phyloP scores from a whole-genome alignment of 1,140 invertebrate genomes.

The Sinonovacula constricta region DNA sequence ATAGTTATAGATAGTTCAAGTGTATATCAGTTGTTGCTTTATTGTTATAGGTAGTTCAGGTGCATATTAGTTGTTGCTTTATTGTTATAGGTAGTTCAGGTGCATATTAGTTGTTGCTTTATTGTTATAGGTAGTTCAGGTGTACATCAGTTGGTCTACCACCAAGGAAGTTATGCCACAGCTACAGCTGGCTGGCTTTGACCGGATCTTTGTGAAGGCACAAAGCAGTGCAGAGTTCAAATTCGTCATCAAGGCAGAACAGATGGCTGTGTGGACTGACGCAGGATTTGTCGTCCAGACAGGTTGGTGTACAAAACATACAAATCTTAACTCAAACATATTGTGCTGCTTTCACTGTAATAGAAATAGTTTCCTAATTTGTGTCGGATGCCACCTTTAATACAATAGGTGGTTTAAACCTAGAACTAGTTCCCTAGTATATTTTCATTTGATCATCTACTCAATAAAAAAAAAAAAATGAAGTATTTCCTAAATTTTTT shows the following conservation, averaged over 20 bases:
- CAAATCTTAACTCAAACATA: no score
- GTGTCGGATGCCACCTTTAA: no score
- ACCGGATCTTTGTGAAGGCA: conserved; percentile 53
- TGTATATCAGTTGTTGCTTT: no score
- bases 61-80: no score
- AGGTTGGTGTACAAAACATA: no score
- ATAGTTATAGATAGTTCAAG: no score
- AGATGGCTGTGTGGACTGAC: conserved; percentile 73
- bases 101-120: no score
- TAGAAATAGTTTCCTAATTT: no score
- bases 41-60: no score
- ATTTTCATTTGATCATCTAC: background rate
- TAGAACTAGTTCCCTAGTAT: background rate
- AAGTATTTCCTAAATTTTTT: background rate
- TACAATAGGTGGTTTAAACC: background rate
- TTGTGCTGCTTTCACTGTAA: no score
- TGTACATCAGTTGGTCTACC: conserved; percentile 71
- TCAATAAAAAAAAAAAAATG: background rate
- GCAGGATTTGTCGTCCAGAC: conserved; percentile 65
- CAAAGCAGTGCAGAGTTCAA: conserved; percentile 26
- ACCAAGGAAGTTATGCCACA: conserved; percentile 66
- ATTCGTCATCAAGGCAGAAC: conserved; percentile 57
- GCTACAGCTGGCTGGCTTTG: conserved; percentile 71
- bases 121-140: conserved; percentile 68
- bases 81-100: no score